phyloP scores from a whole-genome alignment of 2,888 invertebrate species.

The Tupiocoris notatus region DNA sequence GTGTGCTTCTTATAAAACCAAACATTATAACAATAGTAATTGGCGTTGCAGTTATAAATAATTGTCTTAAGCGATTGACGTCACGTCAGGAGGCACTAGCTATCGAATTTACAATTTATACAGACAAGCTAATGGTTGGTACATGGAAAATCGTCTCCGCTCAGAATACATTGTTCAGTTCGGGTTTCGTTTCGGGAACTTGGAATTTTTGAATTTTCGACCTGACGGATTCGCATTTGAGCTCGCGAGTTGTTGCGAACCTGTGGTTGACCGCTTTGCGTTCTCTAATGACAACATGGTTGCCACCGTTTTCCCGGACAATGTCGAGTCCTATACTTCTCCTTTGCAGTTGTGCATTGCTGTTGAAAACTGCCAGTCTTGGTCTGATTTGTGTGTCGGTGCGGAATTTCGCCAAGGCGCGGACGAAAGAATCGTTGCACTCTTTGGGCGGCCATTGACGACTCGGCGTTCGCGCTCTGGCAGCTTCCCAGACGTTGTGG shows the following conservation, averaged over 20 bases:
- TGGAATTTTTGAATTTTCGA: slow-evolving; percentile 54
- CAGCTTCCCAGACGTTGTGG: slow-evolving; percentile 50
- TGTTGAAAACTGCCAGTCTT: slow-evolving; percentile 46
- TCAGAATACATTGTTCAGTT: slow-evolving; percentile 45
- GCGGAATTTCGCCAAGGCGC: slow-evolving; percentile 55
- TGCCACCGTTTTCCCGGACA: slow-evolving; percentile 55
- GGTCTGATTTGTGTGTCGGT: slow-evolving; percentile 26
- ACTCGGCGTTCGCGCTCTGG: slow-evolving; percentile 50
- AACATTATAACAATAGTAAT: background rate
- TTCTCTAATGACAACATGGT: slow-evolving; percentile 57
- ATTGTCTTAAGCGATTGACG: background rate
- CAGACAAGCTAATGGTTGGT: slow-evolving; percentile 10
- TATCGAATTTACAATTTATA: slow-evolving; percentile 21
- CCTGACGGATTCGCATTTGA: slow-evolving; percentile 58
- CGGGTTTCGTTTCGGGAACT: slow-evolving; percentile 42
- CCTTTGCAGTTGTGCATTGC: slow-evolving; percentile 29
- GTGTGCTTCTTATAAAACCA: no score
- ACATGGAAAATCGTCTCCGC: slow-evolving; percentile 3
- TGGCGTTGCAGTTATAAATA: background rate
- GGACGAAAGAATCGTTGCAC: slow-evolving; percentile 56
- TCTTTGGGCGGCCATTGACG: slow-evolving; percentile 52
- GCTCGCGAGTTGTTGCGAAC: slow-evolving; percentile 57
- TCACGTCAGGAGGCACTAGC: slow-evolving; percentile 14
- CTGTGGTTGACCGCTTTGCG: slow-evolving; percentile 55
- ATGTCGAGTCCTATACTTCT: slow-evolving; percentile 54